phyloP scores from a whole-genome alignment of 2,113 vertebrate genomes.

The Dolichotis patagonum region DNA sequence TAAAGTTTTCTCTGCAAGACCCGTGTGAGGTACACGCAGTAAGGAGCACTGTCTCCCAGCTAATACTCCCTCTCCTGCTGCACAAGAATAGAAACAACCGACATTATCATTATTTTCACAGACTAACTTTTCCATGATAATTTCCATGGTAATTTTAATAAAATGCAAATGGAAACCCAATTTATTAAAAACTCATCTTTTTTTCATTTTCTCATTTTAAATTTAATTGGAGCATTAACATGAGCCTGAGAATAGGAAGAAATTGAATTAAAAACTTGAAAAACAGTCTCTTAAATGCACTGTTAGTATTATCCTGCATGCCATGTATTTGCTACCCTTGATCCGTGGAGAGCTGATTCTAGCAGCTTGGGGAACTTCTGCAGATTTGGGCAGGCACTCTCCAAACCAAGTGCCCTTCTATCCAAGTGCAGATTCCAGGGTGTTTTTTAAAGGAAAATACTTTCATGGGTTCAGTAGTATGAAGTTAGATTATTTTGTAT shows the following conservation, averaged over 20 bases:
- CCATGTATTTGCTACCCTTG: too few relatives aligned
- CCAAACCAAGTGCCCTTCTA: neutral
- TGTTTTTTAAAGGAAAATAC: neutral
- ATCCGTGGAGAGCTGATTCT: too few relatives aligned
- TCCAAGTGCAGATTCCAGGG: neutral
- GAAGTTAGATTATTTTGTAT: neutral
- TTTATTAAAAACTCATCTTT: constrained; percentile 57
- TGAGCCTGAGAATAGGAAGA: constrained; percentile 47
- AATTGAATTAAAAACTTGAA: constrained; percentile 34
- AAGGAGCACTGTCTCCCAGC: neutral
- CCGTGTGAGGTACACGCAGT: neutral
- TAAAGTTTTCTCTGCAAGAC: neutral
- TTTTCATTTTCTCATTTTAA: constrained; percentile 62
- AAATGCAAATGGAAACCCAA: constrained; percentile 57
- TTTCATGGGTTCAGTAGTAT: neutral
- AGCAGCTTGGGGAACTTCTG: rapidly evolving
- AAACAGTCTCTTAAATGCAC: neutral
- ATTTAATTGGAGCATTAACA: constrained; percentile 57
- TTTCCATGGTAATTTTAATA: constrained; percentile 59
- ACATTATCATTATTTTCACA: constrained; percentile 16
- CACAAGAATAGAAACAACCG: constrained; percentile 18
- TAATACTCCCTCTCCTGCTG: neutral
- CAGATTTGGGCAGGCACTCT: neutral
- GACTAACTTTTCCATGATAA: constrained; percentile 26
- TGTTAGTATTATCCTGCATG: neutral